Evolutionary conservation across 2,113 vertebrate genomes (phyloP), one percentile per base, ranked within the genome.

Genomic region (Campylorhamphus procurvoides): DNA sequence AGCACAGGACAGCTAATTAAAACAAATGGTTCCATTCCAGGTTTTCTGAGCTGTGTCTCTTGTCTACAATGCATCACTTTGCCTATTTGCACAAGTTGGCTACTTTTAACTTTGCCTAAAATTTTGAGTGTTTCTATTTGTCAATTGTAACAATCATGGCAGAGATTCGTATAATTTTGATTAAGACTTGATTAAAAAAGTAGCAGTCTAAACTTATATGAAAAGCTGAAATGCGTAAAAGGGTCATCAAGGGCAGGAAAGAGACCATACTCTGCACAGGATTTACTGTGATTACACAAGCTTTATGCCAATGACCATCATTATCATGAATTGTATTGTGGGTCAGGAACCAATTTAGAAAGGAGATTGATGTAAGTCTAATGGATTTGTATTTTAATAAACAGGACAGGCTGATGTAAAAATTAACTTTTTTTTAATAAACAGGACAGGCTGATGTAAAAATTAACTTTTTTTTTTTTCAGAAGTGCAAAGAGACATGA

Each of bases 331-430:
- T 93, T 88, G 86, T 95, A 82, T 73, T 84, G 73, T 2, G 6
- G 85, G 93, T 96, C 96, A 94, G 96, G 50, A 97, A 83, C 90
- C 89, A 95, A 91, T 80, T 62, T 83, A 97, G 93, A 96, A 94
- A 97, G 92, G 89, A 97, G 94, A 96, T 63, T 96, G 96, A 96
- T 31, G 4, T 84, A 78, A 96, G 95, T 64, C 69, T 89, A 91
- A 96, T 91, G 90, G 92, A 96, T 97, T 95, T 97, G 91, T 96
- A 86, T 95, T 96, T 96, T 96, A 93, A 96, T 95, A 96, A 94
- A 97, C 84, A 93, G 89, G 79, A 85, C 24, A 72, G 80, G 82
- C 84, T 97, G 93, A 91, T 7, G 8, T 95, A 96, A 97, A 97
- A 93, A 77, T 83, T 89, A 94, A 93, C 58, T 58, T 64, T 22